Evolutionary conservation across 2,113 vertebrate genomes (phyloP), one percentile per base, ranked within the genome.

Genomic region (Gasterosteus nipponicus): DNA sequence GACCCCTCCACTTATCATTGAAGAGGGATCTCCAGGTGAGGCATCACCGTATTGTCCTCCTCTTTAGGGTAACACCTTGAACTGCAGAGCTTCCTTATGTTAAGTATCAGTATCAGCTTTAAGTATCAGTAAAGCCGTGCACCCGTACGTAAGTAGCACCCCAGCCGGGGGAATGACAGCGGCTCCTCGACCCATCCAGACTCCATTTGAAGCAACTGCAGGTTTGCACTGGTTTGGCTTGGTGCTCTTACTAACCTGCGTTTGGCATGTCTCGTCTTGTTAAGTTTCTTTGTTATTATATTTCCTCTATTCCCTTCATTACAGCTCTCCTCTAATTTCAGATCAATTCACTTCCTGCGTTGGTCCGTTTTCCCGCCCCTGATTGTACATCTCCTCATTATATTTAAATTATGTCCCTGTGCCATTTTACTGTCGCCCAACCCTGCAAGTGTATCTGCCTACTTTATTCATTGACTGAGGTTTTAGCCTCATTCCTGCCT

Each of bases 1-100:
- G 2, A 71, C 64, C 47, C 57, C 29, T 54, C 42, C 33, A 49
- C 60, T 82, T 35, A 49, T 70, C 75, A 65, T 10, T 11, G 51
- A 1, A 29, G 51, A 33, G 63, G 67, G 67, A 3, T 57, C 33
- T 67, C 44, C 51, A 44, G 42, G 60, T 71, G 38, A 58, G 58
- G 22, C 11, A 2, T 5, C 44, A 9, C 4, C 26, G 11, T 33
- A 16, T 18, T 26, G 66, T 69, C 53, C 26, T 15, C 42, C 19
- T 38, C 49, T 63, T 19, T 59, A 57, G n/a, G 44, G 51, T 4
- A 64, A 58, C 67, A 8, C 47, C 6, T 41, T 51, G 19, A 69
- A 49, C n/a, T 49, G 2, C 33, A 26, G 3, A 69, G 19, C 42
- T 53, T 63, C 10, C 22, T 31, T 69, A 51, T 3, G 33, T 53